Base-by-base conservation (phyloP, 2,797 vertebrate genomes). In the Nannoperca obscura region DNA sequence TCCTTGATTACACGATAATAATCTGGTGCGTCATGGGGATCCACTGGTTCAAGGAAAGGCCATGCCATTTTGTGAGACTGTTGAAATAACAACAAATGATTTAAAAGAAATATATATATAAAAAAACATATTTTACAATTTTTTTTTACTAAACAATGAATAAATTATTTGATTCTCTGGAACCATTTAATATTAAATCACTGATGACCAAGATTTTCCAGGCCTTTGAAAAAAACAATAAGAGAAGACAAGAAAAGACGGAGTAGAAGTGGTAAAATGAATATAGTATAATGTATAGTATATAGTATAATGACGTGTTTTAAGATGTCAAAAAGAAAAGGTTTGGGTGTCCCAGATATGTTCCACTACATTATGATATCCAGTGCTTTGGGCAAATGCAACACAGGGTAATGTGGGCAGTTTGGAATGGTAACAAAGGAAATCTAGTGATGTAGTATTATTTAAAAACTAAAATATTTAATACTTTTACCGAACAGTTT, bases 31-130 rank as follows among this genome's bases (percentile, higher is more conserved):
- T 99, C 98, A 0, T 97, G 97, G 9, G 98, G 97, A 88, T 99
- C 98, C 86, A 99, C 98, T 0, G 98, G 97, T 87, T 99, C 98
- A 49, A 99, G 94, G 93, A 99, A 99, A 0, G 98, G 98, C 98
- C 98, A 99, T 0, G 97, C 98, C 98, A 98, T 99, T 90, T 99
- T 99, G 91, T 99, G 98, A 83, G 98, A 95, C 98, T 99, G 84
- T 55, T 14, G 27, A 55, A 60, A 81, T 0, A 22, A 71, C 14
- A 47, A 42, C 22, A 74, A 12, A 24, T 11, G 24, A 27, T 27
- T 27, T 27, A 27, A 27, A 27, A 27, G 24, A 27, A 27, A 27
- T 27, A 27, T 27, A 27, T 27, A 27, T 27, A 27, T 27, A 27
- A 27, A 27, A 27, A 27, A 27, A 27, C 24, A 27, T 27, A 27